Evolutionary conservation across 2,888 invertebrate species (phyloP), one percentile per base, ranked within the genome.

Genomic region (Hyppa rectilinea): DNA sequence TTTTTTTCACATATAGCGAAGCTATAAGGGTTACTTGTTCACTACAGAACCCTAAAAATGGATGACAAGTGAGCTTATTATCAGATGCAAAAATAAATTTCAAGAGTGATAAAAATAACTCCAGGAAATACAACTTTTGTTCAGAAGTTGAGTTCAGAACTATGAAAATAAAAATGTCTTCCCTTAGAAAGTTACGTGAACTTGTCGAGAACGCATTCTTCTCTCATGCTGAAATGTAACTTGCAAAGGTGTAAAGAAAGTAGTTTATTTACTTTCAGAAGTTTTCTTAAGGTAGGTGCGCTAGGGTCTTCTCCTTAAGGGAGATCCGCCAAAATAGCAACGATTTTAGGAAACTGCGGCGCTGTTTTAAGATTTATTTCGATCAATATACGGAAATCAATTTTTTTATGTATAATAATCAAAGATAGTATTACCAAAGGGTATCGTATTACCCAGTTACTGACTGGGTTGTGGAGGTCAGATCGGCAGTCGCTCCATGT

Each of bases 71-170:
- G 6, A 34, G 23, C 20, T 36, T 38, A 62, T 17, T 64, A 64
- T 43, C 31, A 31, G 29, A 43, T n/a, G 12, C n/a, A 29, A 23
- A 31, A 38, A 20, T 5, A 47, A 40, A n/a, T 55, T 47, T 49
- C 40, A 49, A 43, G 14, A 40, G 47, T 68, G 29, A 76, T 68
- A 76, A 49, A 38, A 71, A 67, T 74, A 29, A 63, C 14, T 23
- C 31, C 10, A 23, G 20, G 20, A 36, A 36, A 31, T 52, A 71
- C n/a, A 74, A 75, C 26, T 47, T 71, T 62, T 40, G 31, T 45
- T 63, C 29, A 2, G 10, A 47, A 49, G 23, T 47, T 50, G 23
- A 74, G 75, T 50, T 38, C 20, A n/a, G 65, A 75, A 71, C 36
- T 64, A 75, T 36, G 65, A 45, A 43, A 70, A 63, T 52, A 50